A percentile compares a stretch with the other conserved stretches of the same genome.
Conservation (phyloP, 1,140 invertebrate genomes). For the Mycetomoellerius zeteki region DNA sequence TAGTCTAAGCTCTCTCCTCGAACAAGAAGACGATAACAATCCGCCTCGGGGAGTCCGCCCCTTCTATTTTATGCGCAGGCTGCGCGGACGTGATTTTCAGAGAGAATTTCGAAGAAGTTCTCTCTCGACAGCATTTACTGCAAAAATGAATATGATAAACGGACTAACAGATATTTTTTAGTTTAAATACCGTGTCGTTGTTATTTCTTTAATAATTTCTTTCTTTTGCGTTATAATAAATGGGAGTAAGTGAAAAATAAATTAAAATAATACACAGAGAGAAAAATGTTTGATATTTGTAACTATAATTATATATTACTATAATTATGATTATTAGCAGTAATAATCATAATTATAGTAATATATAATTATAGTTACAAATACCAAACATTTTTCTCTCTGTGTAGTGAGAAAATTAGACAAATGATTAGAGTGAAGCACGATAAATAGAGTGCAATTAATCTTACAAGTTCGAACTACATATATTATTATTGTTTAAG, state of each 20-base stretch:
- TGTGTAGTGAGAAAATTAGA: too few species aligned
- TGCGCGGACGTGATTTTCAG: not conserved
- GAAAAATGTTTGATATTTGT: too few species aligned
- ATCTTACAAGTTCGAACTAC: too few species aligned
- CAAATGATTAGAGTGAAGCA: too few species aligned
- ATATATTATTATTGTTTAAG: too few species aligned
- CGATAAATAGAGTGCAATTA: too few species aligned
- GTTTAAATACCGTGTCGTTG: not conserved
- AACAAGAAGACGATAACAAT: conserved; percentile 69
- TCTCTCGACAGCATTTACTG: not conserved
- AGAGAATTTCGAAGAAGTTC: not conserved
- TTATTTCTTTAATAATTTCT: not conserved
- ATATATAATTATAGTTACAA: too few species aligned
- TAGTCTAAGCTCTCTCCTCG: conserved; percentile 48
- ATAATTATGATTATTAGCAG: too few species aligned
- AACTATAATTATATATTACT: too few species aligned
- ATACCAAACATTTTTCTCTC: too few species aligned
- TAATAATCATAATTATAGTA: too few species aligned
- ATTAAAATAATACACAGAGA: conserved; percentile 12
- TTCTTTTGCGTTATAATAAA: not conserved
- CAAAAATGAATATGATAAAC: conserved; percentile 5
- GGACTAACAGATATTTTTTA: not conserved
- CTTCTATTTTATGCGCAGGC: conserved; percentile 23
- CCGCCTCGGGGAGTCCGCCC: conserved; percentile 11
- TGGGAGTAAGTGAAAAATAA: not conserved